Base-by-base conservation (phyloP, 2,888 invertebrate species). In the Galerucella pusilla region DNA sequence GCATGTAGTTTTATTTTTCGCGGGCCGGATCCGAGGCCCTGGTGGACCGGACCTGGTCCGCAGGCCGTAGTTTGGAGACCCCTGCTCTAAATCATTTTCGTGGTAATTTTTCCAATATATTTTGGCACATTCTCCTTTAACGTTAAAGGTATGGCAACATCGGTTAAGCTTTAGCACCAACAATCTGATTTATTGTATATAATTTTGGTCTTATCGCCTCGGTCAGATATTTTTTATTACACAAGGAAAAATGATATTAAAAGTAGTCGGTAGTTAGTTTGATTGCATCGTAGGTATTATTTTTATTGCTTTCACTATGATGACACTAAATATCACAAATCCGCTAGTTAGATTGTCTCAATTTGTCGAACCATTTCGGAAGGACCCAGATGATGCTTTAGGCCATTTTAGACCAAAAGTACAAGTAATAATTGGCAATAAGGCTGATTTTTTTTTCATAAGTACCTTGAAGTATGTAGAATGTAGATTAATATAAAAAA, bases 151-250 rank as follows among this genome's bases (percentile, higher is more conserved):
- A 20, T 20, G 71, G 71, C 64, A 64, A 64, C 71, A n/a, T 7
- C 10, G 60, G 49, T 28, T 60, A 52, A 16, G 35, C 61, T 74
- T 66, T 61, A 70, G 61, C 67, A 60, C 71, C 70, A 52, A 64
- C 70, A 52, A 74, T 74, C 74, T 74, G 71, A 74, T 74, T 74
- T 74, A 74, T 74, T 49, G 74, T 52, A 61, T 54, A 71, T 74
- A 74, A 74, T 74, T 74, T 74, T 42, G 66, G 61, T 49, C 61
- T 67, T 74, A 74, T 74, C 70, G 60, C 60, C 28, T 52, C 45
- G 60, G 70, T 60, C 67, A 65, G 65, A 59, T 74, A 66, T 70
- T 74, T 59, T 73, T 67, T 73, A 73, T 73, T 67, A 42, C 68
- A 59, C 61, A 61, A 68, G 57, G 68, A 68, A 68, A 68, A 73